Evolutionary conservation across 2,797 vertebrate genomes (phyloP), one percentile per base, ranked within the genome.

Genomic region (Aselliscus stoliczkanus): DNA sequence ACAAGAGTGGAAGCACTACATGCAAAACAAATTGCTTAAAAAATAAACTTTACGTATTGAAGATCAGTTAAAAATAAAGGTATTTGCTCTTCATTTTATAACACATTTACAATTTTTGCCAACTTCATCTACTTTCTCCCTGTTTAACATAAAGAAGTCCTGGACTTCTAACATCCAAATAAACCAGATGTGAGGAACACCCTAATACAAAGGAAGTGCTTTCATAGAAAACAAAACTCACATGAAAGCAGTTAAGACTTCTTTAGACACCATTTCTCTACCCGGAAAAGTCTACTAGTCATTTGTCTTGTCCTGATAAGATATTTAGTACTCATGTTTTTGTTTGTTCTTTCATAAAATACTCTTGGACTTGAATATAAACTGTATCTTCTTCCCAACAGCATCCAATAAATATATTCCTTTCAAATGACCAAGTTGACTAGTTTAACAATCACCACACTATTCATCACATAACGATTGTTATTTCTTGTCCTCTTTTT

Each of bases 151-250:
- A 70, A 93, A 86, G 92, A 97, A 96, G 64, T 83, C 81, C 77
- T 90, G 75, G 54, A 72, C 93, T 94, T 83, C 83, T 67, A 94
- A 65, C 25, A 94, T 62, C 54, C 95, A 97, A 81, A 97, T 94
- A 94, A 95, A 95, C 12, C 70, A 97, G 96, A 97, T 84, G 54
- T 93, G 70, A 87, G 80, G 96, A 97, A 96, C 92, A 94, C 29
- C 60, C 89, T 93, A 65, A 95, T 65, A 93, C 29, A 85, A 96
- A 97, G 29, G n/a, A 96, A 95, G 17, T 64, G 47, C 37, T 94
- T 95, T 95, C 80, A 87, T 25, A 52, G 88, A 50, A 90, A 86
- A 39, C 15, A 95, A 94, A 93, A 88, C 77, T 88, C 85, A 97
- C 72, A 90, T 79, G 87, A 94, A 96, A 97, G 81, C 90, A 94